Evolutionary conservation across 2,888 invertebrate genomes (phyloP).

Genomic region (Lasius fuliginosus): DNA sequence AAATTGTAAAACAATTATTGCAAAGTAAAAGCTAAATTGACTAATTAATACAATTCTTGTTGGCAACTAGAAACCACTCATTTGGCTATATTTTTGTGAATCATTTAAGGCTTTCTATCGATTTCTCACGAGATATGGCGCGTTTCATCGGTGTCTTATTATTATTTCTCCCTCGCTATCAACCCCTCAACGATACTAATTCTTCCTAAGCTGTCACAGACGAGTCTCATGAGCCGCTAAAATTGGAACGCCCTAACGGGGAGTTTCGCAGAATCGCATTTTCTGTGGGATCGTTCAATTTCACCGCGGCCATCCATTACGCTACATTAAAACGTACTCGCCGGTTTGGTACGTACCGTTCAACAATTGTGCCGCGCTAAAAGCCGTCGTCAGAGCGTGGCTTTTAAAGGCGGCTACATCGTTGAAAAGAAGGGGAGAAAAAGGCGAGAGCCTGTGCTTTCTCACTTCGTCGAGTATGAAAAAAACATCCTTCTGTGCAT

Average conservation of each 20-base stretch:
- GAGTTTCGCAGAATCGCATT: slow-evolving; percentile 59
- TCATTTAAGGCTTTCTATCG: neutral
- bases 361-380: slow-evolving; percentile 75
- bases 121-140: neutral
- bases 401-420: slow-evolving; percentile 75
- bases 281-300: slow-evolving; percentile 64
- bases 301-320: slow-evolving; percentile 64
- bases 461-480: slow-evolving; percentile 26
- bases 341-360: slow-evolving; percentile 68
- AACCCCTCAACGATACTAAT: slow-evolving; percentile 22
- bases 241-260: neutral
- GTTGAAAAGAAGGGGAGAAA: slow-evolving; percentile 46
- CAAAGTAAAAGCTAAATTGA: neutral
- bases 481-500: slow-evolving; percentile 19
- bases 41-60: neutral
- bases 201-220: slow-evolving; percentile 22
- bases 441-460: slow-evolving; percentile 5
- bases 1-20: slow-evolving; percentile 1
- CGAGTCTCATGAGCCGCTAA: slow-evolving; percentile 1
- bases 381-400: slow-evolving; percentile 70
- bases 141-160: slow-evolving; percentile 18
- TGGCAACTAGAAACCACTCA: neutral
- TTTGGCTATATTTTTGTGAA: neutral
- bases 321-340: slow-evolving; percentile 72
- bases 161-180: slow-evolving; percentile 10